A percentile compares a stretch with the other conserved stretches of the same genome.
phyloP scores from a whole-genome alignment of 2,113 vertebrate species.

The Acinonyx jubatus region DNA sequence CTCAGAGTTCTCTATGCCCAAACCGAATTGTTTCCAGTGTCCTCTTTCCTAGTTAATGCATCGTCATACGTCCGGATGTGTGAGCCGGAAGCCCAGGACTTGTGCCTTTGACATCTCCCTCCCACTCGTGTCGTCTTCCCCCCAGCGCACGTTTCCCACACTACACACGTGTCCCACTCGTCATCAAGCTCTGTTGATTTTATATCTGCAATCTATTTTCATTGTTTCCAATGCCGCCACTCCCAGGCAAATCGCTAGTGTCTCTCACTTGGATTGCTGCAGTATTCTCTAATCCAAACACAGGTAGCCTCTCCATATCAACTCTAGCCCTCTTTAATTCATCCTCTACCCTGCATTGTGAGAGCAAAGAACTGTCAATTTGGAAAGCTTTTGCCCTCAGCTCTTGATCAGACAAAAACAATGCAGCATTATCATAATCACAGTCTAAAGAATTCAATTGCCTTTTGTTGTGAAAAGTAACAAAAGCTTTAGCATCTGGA shows the following conservation, averaged over 20 bases:
- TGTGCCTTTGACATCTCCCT: not conserved
- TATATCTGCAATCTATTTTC: not conserved
- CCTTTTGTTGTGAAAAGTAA: slow-evolving; percentile 48
- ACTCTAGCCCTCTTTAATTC: not conserved
- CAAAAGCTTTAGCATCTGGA: not conserved
- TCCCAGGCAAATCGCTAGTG: not conserved
- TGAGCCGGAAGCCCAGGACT: not conserved
- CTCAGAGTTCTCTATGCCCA: not conserved
- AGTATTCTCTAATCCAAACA: not conserved
- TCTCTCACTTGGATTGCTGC: not conserved
- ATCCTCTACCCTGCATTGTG: not conserved
- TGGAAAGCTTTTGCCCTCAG: not conserved
- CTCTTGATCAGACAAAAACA: slow-evolving; percentile 47
- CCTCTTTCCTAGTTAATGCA: not conserved
- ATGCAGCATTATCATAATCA: slow-evolving; percentile 6
- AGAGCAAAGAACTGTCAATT: slow-evolving; percentile 21
- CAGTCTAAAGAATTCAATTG: slow-evolving; percentile 14
- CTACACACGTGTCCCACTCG: not conserved
- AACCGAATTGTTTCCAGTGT: not conserved
- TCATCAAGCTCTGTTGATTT: slow-evolving; percentile 15
- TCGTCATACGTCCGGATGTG: not conserved
- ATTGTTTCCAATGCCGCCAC: not conserved
- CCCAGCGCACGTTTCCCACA: not conserved
- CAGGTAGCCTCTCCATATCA: not conserved
- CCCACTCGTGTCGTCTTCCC: not conserved